Evolutionary conservation across 2,888 invertebrate species (phyloP), one percentile per base, ranked within the genome.

Genomic region (Latrodectus elegans): DNA sequence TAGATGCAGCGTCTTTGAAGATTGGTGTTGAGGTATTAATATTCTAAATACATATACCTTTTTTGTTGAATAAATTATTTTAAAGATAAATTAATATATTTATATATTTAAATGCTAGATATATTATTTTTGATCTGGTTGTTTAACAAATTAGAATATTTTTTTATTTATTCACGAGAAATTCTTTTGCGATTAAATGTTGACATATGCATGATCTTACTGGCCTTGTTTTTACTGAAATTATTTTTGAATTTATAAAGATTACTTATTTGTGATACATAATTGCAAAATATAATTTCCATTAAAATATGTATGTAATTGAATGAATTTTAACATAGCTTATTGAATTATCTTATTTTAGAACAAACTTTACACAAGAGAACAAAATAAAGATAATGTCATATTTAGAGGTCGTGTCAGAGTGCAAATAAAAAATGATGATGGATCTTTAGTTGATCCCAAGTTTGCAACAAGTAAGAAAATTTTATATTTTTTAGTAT

Each of bases 381-480:
- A 99, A 92, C 94, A 95, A 86, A 98, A 98, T 92, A 96, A 97
- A 93, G 99, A 99, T 93, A 93, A 95, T 88, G 93, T 95, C 72
- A 65, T 89, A 12, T 95, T 94, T 91, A 94, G 97, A 90, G 99
- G 99, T 1, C 94, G 99, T 86, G 96, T 99, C 89, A 94, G 99
- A 81, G 95, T 99, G 0, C 98, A 99, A 92, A 93, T 99, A 88
- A 97, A 95, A 92, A 96, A 97, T 92, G 97, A 97, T 91, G 96
- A 98, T 92, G 97, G 97, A 0, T 93, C 94, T 26, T 95, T 95
- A 0, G 93, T 95, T 52, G 95, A 95, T 91, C 92, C 95, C 0
- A 94, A 95, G 65, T 96, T 95, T 91, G 94, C 95, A 1, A 94
- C 95, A 0, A 94, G 94, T 94, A 91, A 92, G 93, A 55, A 15